Evolutionary conservation across 1,140 invertebrate genomes (phyloP).

Genomic region (Ceratosolen fusciceps): DNA sequence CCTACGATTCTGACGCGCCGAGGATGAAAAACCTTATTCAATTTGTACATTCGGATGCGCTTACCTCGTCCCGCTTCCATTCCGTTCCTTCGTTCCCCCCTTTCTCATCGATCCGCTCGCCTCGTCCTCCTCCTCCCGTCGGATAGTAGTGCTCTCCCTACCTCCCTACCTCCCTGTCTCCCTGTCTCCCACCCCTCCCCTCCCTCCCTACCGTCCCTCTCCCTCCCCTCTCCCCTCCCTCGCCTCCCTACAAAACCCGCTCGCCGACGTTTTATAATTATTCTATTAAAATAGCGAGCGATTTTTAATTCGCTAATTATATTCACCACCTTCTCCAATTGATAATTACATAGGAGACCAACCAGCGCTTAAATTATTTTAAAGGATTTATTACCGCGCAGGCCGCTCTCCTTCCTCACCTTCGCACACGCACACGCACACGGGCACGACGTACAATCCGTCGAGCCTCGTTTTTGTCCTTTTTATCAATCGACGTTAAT

Average conservation of each 20-base stretch:
- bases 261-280: neutral
- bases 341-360: neutral
- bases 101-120: no score
- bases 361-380: neutral
- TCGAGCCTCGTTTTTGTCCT: no score
- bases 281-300: neutral
- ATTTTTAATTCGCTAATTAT: neutral
- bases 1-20: neutral
- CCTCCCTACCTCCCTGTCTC: no score
- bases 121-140: no score
- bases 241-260: neutral
- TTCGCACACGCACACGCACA: no score
- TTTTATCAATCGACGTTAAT: no score
- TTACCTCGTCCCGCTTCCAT: neutral
- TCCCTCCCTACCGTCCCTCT: no score
- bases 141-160: no score
- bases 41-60: conserved; percentile 4
- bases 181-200: no score
- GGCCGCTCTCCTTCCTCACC: no score
- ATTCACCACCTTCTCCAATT: neutral
- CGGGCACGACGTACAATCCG: no score
- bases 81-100: neutral
- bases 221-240: no score
- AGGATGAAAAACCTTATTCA: conserved; percentile 4
- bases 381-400: neutral